Conservation (phyloP, 53 echinoderm and acorn worm genomes). For the Echinarachnius parma region DNA sequence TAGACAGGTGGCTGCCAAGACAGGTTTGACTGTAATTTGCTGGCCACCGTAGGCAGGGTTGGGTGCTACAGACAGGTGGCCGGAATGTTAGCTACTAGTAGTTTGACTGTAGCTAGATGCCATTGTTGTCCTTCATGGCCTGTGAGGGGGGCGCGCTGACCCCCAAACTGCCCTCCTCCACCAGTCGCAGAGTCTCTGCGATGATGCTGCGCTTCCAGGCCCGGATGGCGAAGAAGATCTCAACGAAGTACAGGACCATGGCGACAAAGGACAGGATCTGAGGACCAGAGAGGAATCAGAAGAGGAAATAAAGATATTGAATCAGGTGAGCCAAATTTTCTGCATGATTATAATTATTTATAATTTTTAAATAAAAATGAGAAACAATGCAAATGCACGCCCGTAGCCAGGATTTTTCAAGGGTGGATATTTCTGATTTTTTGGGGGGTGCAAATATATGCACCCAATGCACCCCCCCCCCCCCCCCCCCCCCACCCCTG, state of each 20-base stretch:
- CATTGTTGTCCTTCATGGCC: constrained; percentile 26
- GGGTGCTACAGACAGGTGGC: neutral
- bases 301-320: too few species aligned
- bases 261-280: constrained; percentile 71
- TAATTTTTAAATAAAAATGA: too few species aligned
- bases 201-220: constrained; percentile 87
- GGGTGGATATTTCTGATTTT: too few species aligned
- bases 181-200: constrained; percentile 62
- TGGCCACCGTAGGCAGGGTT: neutral
- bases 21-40: neutral
- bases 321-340: too few species aligned
- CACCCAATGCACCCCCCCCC: too few species aligned
- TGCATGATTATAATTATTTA: too few species aligned
- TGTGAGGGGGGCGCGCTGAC: constrained; percentile 31
- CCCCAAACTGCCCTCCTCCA: constrained; percentile 57
- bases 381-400: too few species aligned
- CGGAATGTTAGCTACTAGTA: neutral
- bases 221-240: constrained; percentile 79
- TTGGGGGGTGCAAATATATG: too few species aligned
- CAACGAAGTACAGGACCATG: constrained; percentile 55
- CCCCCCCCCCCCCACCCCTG: too few species aligned
- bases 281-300: too few species aligned
- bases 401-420: too few species aligned
- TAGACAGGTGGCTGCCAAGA: neutral
- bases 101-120: neutral